These are phyloP conservation scores for Lepidochrysops patricia DNA, from an alignment of 2,888 invertebrate species.

Conservation along the genomic window DNA sequence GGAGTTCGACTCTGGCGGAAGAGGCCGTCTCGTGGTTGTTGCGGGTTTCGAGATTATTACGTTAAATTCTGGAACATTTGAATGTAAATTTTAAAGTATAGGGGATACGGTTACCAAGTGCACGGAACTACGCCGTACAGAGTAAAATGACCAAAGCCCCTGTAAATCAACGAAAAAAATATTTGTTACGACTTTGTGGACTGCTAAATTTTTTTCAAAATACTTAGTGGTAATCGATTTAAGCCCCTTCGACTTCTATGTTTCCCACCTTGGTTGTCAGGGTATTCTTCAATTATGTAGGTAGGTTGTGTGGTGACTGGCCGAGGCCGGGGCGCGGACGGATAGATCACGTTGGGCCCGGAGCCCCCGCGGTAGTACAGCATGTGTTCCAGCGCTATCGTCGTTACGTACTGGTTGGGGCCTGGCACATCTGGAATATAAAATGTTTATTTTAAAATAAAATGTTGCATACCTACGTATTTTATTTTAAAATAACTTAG, in stretches of 20 bases:
- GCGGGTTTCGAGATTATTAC: not conserved
- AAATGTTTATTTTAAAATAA: not conserved
- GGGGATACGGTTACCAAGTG: too few species aligned
- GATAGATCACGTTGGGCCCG: slow-evolving; percentile 20
- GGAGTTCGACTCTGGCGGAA: not conserved
- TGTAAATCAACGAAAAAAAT: too few species aligned
- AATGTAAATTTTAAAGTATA: not conserved
- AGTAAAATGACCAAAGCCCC: too few species aligned
- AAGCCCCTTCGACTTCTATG: too few species aligned
- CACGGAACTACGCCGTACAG: too few species aligned
- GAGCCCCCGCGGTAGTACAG: slow-evolving; percentile 35
- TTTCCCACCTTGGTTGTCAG: not conserved
- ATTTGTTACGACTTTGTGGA: too few species aligned
- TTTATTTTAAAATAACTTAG: too few species aligned
- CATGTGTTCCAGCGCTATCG: slow-evolving; percentile 65
- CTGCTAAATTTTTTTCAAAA: too few species aligned
- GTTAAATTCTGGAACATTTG: not conserved
- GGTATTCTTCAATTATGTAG: not conserved
- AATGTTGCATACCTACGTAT: too few species aligned
- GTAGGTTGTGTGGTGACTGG: slow-evolving; percentile 7
- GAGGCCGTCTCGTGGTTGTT: not conserved
- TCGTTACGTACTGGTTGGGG: slow-evolving; percentile 52
- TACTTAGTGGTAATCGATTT: too few species aligned
- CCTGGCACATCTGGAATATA: slow-evolving; percentile 38
- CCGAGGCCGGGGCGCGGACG: slow-evolving; percentile 18